These are phyloP conservation scores for Corythoichthys haematopterus DNA, from an alignment of 2,113 vertebrate genomes.

Conservation along the genomic window DNA sequence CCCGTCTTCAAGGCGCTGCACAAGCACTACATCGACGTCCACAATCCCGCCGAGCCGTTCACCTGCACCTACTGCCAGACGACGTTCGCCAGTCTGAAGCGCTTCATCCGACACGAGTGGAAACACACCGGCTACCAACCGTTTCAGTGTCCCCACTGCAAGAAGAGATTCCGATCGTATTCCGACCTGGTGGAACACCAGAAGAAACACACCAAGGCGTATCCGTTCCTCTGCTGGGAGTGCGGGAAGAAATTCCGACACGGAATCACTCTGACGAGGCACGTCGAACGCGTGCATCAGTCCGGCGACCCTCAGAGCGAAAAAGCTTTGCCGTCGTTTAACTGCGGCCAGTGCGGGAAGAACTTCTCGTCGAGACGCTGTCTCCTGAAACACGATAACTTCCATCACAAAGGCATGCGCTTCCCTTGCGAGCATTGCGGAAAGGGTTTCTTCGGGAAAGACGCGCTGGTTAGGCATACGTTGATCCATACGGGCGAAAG, in stretches of 20 bases:
- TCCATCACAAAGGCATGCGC: slow-evolving; percentile 63
- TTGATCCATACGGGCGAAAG: slow-evolving; percentile 65
- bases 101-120: slow-evolving; percentile 66
- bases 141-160: slow-evolving; percentile 58
- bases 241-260: slow-evolving; percentile 66
- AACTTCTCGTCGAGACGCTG: slow-evolving; percentile 56
- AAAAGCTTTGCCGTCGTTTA: slow-evolving; percentile 38
- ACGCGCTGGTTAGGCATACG: slow-evolving; percentile 60
- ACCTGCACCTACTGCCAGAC: slow-evolving; percentile 60
- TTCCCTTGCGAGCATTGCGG: slow-evolving; percentile 64
- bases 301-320: slow-evolving; percentile 36
- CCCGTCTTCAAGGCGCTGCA: slow-evolving; percentile 61
- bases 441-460: slow-evolving; percentile 65
- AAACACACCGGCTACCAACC: slow-evolving; percentile 65
- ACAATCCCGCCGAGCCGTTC: slow-evolving; percentile 57
- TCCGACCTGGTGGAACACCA: slow-evolving; percentile 63
- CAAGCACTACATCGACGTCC: slow-evolving; percentile 64
- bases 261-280: slow-evolving; percentile 52
- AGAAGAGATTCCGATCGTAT: slow-evolving; percentile 59
- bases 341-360: slow-evolving; percentile 59
- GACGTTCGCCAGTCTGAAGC: slow-evolving; percentile 52
- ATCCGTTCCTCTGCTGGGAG: slow-evolving; percentile 67
- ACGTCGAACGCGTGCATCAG: slow-evolving; percentile 60
- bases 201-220: slow-evolving; percentile 63
- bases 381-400: slow-evolving; percentile 63